Percentiles rank a stretch among this genome's conserved stretches.
phyloP scores from a whole-genome alignment of 1,140 invertebrate genomes.

The Calliopsis andreniformis region DNA sequence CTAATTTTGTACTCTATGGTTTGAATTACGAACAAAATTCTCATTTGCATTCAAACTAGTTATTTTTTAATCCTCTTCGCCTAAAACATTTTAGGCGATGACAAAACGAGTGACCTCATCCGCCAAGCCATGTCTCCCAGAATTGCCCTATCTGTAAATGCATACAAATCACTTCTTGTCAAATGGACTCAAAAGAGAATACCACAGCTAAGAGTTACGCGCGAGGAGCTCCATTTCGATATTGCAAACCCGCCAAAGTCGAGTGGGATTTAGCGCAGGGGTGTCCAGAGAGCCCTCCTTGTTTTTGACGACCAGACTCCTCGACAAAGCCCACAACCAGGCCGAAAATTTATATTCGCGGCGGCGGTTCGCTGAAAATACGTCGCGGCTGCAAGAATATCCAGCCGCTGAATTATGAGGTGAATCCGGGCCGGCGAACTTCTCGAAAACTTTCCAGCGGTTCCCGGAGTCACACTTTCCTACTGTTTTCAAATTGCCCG shows the following conservation, averaged over 20 bases:
- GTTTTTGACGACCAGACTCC: background rate
- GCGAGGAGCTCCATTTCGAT: background rate
- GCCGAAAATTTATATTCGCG: constrained; percentile 41
- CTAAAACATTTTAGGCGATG: too few species aligned
- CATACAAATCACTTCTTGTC: too few species aligned
- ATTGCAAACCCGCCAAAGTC: background rate
- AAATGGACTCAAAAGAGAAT: too few species aligned
- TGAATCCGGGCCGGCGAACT: constrained; percentile 54
- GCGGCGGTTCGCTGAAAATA: constrained; percentile 35
- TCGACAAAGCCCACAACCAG: background rate
- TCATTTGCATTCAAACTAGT: too few species aligned
- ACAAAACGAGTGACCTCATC: too few species aligned
- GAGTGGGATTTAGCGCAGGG: background rate
- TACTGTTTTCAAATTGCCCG: constrained; percentile 63
- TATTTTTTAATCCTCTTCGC: too few species aligned
- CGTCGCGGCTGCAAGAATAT: constrained; percentile 44
- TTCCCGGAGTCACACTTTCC: constrained; percentile 52
- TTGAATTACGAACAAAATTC: too few species aligned
- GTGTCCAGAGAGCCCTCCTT: background rate
- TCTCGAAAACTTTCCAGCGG: constrained; percentile 51
- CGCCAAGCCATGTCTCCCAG: too few species aligned
- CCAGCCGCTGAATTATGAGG: constrained; percentile 57
- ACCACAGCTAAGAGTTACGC: too few species aligned
- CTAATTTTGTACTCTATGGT: too few species aligned
- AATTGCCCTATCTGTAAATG: too few species aligned